Base-by-base conservation (phyloP, 2,113 vertebrate genomes). In the Himantopus leucocephalus region DNA sequence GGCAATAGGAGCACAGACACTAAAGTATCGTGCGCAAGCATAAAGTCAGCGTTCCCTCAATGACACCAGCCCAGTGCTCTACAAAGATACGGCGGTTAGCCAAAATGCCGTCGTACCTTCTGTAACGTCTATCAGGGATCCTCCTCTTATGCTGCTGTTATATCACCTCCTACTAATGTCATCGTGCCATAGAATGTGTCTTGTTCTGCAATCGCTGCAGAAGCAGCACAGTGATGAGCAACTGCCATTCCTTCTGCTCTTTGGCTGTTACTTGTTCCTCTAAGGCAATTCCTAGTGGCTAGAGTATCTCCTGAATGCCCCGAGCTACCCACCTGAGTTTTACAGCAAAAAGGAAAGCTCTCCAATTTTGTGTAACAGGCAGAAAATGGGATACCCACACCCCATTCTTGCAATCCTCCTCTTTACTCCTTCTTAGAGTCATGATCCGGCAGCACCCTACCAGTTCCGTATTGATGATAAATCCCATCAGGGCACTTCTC, bases 1-100 rank as follows among this genome's bases (percentile, higher is more conserved):
- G 29, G 4, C 18, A 47, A 12, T 3, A 64, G 24, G 32, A 34
- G 9, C 4, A 34, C 5, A 29, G 5, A 47, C 0, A 4, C 13
- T 71, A 43, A 62, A 2, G 1, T 41, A 6, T 22, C 5, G 0
- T n/a, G 20, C 45, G 12, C 5, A 62, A 86, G 41, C 79, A 78
- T n/a, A 55, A 67, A 50, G 14, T 30, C 68, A 68, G 9, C 29
- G 5, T 32, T 68, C 19, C 10, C 11, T 55, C 53, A 60, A 2
- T 34, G 77, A 68, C 17, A 43, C 2, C 30, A 34, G 14, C 9
- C 30, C 29, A 60, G 22, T 26, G 45, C n/a, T 80, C 50, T 91
- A 9, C 23, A 70, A 39, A 76, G 32, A 24, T 7, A 10, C 0
- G 2, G 6, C 5, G 24, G 26, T 34, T 37, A 83, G 71, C 6